Evolutionary conservation across 1,140 invertebrate genomes (phyloP), one percentile per base, ranked within the genome.

Genomic region (Cheumatopsyche charites): DNA sequence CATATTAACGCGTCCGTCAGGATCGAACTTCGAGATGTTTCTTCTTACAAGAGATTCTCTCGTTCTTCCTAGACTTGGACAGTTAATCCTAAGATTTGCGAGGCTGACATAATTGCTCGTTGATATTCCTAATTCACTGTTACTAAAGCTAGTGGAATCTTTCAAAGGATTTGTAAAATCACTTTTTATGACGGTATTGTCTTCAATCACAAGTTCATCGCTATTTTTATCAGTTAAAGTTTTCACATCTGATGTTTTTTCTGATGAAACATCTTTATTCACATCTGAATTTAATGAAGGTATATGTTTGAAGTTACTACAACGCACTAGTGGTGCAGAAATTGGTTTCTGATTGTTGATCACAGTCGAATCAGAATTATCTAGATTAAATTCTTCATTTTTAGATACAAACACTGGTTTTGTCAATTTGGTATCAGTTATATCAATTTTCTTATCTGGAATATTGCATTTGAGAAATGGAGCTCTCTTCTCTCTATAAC

Each of bases 61-160:
- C 0, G 72, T 76, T 36, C 73, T 43, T 3, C 73, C 67, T 7
- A 76, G 26, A 67, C 72, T 76, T 0, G 75, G 75, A 58, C 78
- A 79, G 62, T 80, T 80, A 9, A 85, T 83, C 74, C 80, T 82
- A 26, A 84, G 69, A 74, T 83, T 84, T 3, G 82, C 83, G 25
- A 85, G 71, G 67, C 82, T 82, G 1, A 84, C 83, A 63, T 85
- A 85, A 69, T 84, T 84, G 66, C 81, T 81, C 1, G 80, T 77
- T 1, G 82, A 82, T 58, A 83, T 84, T 0, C 78, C 80, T 9
- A 77, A 69, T 23, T 80, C 78, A 0, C 77, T 71, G 36, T 80
- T 81, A 3, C 72, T 68, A n/a, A 65, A 69, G 1, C 68, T 62
- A 25, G 43, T 61, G 13, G 43, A 26, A 15, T 63, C 42, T 63